Base-by-base conservation (phyloP, 2,888 invertebrate species). In the Glaucopsyche alexis region DNA sequence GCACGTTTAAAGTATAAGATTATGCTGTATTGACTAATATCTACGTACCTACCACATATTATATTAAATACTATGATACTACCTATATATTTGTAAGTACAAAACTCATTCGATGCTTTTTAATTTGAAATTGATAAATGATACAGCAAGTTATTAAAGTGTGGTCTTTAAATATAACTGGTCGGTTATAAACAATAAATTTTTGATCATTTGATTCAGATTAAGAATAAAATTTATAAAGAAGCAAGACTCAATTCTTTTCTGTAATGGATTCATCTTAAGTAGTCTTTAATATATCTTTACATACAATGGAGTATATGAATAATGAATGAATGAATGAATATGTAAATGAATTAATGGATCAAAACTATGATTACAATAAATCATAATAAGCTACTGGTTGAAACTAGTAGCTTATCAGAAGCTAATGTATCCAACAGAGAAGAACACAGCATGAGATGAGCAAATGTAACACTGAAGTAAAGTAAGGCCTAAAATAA, bases 301-400 rank as follows among this genome's bases (percentile, higher is more conserved):
- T 38, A 60, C 60, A 60, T 60, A 60, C 60, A 60, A 60, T 29
- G 13, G 60, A 60, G 47, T 60, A 1, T 14, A 60, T 60, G 60
- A 60, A 60, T 60, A 38, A 60, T 60, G 60, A 60, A 60, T 60
- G 29, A 55, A 55, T 9, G 29, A 60, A 60, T 29, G 60, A 29
- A 38, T 13, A 60, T 14, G 29, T 11, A 29, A 60, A 60, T 60
- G 38, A 60, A 60, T 60, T 60, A 60, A 60, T 60, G 60, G 60
- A 60, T 60, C 60, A 29, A 60, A 29, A 29, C 60, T 60, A 60
- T 60, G 60, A 60, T 60, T 60, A 60, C 60, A 60, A 60, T 60
- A 60, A 60, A 60, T 60, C 60, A 29, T 60, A 60, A 60, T 60
- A 60, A 60, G 60, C 29, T 60, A 60, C 60, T 60, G 60, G 38